These are phyloP conservation scores for Falcunculus frontatus DNA, from an alignment of 2,113 vertebrate genomes.

Conservation along the genomic window DNA sequence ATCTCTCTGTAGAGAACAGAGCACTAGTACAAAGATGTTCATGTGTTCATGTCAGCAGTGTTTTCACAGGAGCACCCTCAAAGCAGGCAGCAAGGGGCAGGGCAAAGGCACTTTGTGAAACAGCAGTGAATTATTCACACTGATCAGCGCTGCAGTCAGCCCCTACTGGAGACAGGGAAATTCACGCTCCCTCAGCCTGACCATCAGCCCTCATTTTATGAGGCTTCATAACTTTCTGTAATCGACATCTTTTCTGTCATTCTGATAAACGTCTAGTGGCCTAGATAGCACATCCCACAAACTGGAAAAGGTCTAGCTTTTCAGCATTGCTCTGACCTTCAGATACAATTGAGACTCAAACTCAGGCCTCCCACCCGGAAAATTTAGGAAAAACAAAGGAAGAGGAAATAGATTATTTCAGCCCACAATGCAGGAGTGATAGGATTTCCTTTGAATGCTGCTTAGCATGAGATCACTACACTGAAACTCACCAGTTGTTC, in stretches of 20 bases:
- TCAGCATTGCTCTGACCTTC: not conserved
- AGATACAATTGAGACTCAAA: not conserved
- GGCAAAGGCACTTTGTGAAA: not conserved
- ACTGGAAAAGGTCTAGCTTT: not conserved
- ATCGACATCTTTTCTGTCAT: not conserved
- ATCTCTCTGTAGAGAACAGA: not conserved
- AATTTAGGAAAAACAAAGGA: not conserved
- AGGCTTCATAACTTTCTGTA: not conserved
- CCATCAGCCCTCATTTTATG: not conserved
- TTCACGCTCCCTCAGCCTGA: not conserved
- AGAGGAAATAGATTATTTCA: not conserved
- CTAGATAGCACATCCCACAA: not conserved
- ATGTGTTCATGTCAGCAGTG: accelerated
- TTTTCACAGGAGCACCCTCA: not conserved
- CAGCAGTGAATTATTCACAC: not conserved
- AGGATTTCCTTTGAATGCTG: not conserved
- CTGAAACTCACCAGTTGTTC: not conserved
- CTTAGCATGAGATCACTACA: not conserved
- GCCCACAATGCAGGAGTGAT: not conserved
- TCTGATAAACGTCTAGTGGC: not conserved
- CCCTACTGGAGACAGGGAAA: not conserved
- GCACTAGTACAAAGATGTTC: not conserved
- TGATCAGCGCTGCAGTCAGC: not conserved
- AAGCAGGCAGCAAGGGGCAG: not conserved
- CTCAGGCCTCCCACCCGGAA: not conserved